Percentiles rank a stretch among this genome's conserved stretches.
phyloP scores from a whole-genome alignment of 2,888 invertebrate species.

The Orchesellides sinensis region DNA sequence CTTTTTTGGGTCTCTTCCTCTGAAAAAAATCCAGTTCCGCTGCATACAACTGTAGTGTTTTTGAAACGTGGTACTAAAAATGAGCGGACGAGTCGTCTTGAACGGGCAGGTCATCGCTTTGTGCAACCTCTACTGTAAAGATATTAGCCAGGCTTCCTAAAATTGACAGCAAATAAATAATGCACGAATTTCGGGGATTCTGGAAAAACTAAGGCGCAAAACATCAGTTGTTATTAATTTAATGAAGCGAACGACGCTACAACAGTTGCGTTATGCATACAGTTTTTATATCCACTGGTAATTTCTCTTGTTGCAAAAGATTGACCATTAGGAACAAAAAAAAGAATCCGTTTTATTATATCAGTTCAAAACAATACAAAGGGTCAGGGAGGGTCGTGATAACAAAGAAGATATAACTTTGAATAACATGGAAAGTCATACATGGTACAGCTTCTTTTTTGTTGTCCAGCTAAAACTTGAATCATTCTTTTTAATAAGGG shows the following conservation, averaged over 20 bases:
- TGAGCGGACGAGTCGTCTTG: too few species aligned
- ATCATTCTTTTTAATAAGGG: conserved; percentile 54
- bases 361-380: conserved; percentile 39
- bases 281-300: background rate
- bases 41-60: too few species aligned
- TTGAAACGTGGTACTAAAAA: too few species aligned
- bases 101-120: too few species aligned
- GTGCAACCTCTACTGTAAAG: too few species aligned
- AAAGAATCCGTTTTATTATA: conserved; percentile 11
- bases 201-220: background rate
- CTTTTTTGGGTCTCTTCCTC: too few species aligned
- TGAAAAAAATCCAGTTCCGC: too few species aligned
- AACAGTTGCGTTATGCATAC: conserved; percentile 23
- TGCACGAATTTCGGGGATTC: conserved; percentile 19
- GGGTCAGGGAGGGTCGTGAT: conserved; percentile 38
- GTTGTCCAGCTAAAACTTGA: conserved; percentile 7
- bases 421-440: background rate
- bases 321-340: conserved; percentile 44
- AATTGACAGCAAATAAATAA: conserved; percentile 17
- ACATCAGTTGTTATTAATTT: too few species aligned
- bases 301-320: background rate
- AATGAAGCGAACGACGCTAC: background rate
- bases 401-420: conserved; percentile 4
- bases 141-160: too few species aligned
- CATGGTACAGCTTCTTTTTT: too few species aligned